A percentile compares a stretch with the other conserved stretches of the same genome.
These are phyloP conservation scores for Linepithema humile DNA, from an alignment of 1,140 invertebrate genomes.

Conservation along the genomic window DNA sequence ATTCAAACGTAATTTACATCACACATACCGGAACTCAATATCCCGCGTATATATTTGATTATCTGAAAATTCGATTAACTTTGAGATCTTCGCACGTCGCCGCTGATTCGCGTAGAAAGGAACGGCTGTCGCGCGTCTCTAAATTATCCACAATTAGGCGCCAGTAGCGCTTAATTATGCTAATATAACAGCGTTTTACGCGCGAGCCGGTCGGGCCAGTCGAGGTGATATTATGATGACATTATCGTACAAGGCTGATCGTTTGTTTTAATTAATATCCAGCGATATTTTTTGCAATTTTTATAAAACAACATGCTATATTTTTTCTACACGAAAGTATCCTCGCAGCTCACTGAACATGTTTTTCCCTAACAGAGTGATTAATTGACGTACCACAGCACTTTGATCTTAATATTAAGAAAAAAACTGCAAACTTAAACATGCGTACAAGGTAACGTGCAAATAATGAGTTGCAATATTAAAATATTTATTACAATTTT, in stretches of 20 bases:
- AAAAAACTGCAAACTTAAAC: background rate
- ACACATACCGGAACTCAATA: background rate
- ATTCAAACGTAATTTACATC: background rate
- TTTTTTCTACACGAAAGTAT: background rate
- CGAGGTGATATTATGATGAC: background rate
- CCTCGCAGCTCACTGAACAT: background rate
- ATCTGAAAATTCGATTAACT: slow-evolving; percentile 7
- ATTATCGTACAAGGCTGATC: slow-evolving; percentile 17
- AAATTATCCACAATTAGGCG: slow-evolving; percentile 23
- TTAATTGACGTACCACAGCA: background rate
- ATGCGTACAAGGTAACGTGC: background rate
- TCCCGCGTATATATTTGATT: background rate
- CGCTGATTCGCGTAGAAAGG: background rate
- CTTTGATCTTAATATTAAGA: slow-evolving; percentile 19
- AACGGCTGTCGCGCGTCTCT: background rate
- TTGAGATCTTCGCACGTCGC: background rate
- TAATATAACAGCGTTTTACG: slow-evolving; percentile 19
- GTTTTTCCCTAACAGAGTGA: background rate
- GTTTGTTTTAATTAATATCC: slow-evolving; percentile 31
- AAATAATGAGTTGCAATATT: background rate
- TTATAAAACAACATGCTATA: background rate
- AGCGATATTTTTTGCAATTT: background rate
- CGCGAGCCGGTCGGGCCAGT: background rate
- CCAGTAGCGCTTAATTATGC: slow-evolving; percentile 4
- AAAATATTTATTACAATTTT: background rate